phyloP scores from a whole-genome alignment of 2,888 invertebrate species.

The Agrotis ipsilon region DNA sequence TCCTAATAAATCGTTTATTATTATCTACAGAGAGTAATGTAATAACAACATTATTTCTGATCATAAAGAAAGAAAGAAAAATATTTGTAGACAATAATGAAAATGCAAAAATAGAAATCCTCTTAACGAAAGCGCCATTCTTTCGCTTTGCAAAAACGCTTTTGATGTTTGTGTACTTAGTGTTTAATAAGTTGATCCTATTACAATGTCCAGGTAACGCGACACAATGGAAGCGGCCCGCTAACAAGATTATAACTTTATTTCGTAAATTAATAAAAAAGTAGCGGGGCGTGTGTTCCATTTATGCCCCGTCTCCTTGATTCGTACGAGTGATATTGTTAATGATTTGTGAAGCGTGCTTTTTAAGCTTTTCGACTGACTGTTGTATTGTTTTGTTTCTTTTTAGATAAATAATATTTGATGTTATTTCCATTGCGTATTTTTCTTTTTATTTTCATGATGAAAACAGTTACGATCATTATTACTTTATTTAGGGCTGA shows the following conservation, averaged over 20 bases:
- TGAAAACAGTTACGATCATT: neutral
- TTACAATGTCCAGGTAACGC: conserved; percentile 90
- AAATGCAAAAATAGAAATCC: conserved; percentile 79
- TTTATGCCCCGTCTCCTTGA: conserved; percentile 68
- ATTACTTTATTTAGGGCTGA: too few species aligned
- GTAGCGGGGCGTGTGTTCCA: conserved; percentile 80
- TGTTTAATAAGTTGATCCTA: conserved; percentile 91
- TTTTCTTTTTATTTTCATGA: conserved; percentile 60
- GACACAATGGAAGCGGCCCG: conserved; percentile 85
- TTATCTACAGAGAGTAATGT: conserved; percentile 55
- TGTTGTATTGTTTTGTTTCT: conserved; percentile 7
- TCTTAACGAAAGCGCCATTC: conserved; percentile 86
- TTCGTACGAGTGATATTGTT: conserved; percentile 67
- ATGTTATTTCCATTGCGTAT: neutral
- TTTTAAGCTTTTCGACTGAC: conserved; percentile 51
- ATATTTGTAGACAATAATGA: conserved; percentile 51
- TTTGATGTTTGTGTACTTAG: conserved; percentile 91
- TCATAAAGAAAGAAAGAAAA: conserved; percentile 57
- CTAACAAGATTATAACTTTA: conserved; percentile 91
- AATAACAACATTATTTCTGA: conserved; percentile 45
- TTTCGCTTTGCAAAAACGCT: conserved; percentile 82
- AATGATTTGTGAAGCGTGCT: conserved; percentile 66
- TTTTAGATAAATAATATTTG: neutral
- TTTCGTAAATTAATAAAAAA: conserved; percentile 90
- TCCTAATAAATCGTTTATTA: conserved; percentile 62